Evolutionary conservation across 2,888 invertebrate species (phyloP), one percentile per base, ranked within the genome.

Genomic region (Eumerus sabulonum): DNA sequence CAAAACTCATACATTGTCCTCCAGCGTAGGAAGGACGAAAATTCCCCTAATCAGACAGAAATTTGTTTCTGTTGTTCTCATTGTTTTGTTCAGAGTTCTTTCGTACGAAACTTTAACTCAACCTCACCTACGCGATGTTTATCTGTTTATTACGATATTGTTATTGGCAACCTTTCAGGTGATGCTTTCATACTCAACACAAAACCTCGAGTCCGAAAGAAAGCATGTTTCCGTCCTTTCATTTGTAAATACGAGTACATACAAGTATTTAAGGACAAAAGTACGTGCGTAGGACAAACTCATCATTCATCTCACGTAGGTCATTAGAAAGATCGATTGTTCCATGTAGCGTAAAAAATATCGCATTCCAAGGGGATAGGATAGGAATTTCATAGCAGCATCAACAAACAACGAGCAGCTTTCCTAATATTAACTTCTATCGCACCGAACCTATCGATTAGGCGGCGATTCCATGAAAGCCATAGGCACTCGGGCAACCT

Each of bases 241-340:
- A 2, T 7, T 27, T 27, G 27, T 27, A 4, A 7, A 27, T 7
- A 27, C 7, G 27, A 4, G 7, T 7, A 27, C 27, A 27, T n/a
- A n/a, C n/a, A n/a, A n/a, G n/a, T n/a, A n/a, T n/a, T n/a, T n/a
- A n/a, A 64, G 35, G 53, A 53, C 63, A 64, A 51, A 27, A 45
- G 35, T 36, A 16, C 9, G 48, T 35, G 7, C 1, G 14, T 57
- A 9, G 36, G 11, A 44, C 19, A 45, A 7, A 54, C 13, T 66
- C 40, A 38, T n/a, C 19, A 66, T 56, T 66, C 66, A 38, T 56
- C 56, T 40, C 66, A 66, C 66, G 56, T 66, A 66, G 54, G 56
- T 66, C 66, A 66, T 56, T 56, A 66, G 38, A 50, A 50, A 48
- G 18, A 19, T 45, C 13, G 40, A 17, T 40, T 17, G 13, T 1